Evolutionary conservation across 2,888 invertebrate species (phyloP), one percentile per base, ranked within the genome.

Genomic region (Cataglyphis rosenhaueri): DNA sequence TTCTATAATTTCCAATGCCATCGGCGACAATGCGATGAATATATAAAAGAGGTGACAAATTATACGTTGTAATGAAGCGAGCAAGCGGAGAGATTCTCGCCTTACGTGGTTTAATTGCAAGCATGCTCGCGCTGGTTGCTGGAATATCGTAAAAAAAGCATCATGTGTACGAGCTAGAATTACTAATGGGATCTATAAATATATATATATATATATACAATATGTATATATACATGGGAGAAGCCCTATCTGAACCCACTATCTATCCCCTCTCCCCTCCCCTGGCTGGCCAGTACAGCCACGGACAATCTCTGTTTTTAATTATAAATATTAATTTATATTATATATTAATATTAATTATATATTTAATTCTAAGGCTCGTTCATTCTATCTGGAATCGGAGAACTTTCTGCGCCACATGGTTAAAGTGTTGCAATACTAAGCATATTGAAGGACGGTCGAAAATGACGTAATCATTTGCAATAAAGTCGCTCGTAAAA

Each of bases 71-170:
- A 76, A 76, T 76, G 66, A 57, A 41, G 55, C n/a, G n/a, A 62
- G 35, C 32, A 32, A 76, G 12, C 18, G 29, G 41, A 55, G 44
- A 65, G 68, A 55, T 21, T 38, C 57, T 62, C n/a, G 62, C 32
- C 61, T 82, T 76, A 21, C 35, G 62, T 66, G 64, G 61, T 78
- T 84, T 87, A 87, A 87, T 85, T 64, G 62, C 78, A 62, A 83
- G 48, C 82, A 79, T 41, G 59, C 55, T 52, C 64, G 68, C 81
- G 73, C 57, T 81, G 73, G 68, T 21, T 10, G 21, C 55, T 48
- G 21, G 25, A 59, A 65, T 57, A 82, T 76, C 32, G 79, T 35
- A 62, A 84, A 81, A 52, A 87, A 85, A 85, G 84, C 64, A 64
- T 84, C 78, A 41, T 75, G 74, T 29, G 41, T n/a, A n/a, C n/a